Conservation (phyloP, 2,113 vertebrate genomes). For the Embiotoca jacksoni region DNA sequence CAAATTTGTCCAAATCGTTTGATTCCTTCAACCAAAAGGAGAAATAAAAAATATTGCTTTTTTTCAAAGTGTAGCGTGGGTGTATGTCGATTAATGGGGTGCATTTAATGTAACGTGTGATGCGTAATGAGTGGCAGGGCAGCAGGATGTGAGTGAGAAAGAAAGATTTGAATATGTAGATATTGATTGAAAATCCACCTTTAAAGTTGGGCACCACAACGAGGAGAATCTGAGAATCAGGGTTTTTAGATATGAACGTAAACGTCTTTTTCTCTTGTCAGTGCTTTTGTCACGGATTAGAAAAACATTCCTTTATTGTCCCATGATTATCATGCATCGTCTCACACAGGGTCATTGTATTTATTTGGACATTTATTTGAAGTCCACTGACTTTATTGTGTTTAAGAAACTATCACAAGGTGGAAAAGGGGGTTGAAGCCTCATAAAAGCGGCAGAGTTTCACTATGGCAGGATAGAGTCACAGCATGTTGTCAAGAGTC, state of each 20-base stretch:
- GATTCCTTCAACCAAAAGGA: conserved; percentile 60
- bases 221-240: conserved; percentile 21
- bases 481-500: not conserved
- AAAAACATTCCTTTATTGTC: conserved; percentile 1
- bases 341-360: conserved; percentile 23
- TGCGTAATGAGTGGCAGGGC: not conserved
- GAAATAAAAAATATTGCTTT: conserved; percentile 50
- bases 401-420: not conserved
- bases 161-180: conserved; percentile 29
- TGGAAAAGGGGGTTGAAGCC: not conserved
- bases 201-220: conserved; percentile 2
- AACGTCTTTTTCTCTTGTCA: not conserved
- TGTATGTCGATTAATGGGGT: conserved; percentile 37
- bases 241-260: conserved; percentile 29
- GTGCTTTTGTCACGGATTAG: not conserved
- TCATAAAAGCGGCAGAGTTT: not conserved
- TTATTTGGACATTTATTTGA: conserved; percentile 15
- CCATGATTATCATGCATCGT: conserved; percentile 16
- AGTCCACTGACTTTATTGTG: not conserved
- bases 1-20: conserved; percentile 41
- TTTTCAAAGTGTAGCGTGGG: conserved; percentile 39
- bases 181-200: conserved; percentile 28
- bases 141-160: conserved; percentile 10
- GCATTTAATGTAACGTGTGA: conserved; percentile 39
- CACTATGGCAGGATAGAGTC: too few relatives aligned